Evolutionary conservation across 2,113 vertebrate species (phyloP), one percentile per base, ranked within the genome.

Genomic region (Panthera tigris): DNA sequence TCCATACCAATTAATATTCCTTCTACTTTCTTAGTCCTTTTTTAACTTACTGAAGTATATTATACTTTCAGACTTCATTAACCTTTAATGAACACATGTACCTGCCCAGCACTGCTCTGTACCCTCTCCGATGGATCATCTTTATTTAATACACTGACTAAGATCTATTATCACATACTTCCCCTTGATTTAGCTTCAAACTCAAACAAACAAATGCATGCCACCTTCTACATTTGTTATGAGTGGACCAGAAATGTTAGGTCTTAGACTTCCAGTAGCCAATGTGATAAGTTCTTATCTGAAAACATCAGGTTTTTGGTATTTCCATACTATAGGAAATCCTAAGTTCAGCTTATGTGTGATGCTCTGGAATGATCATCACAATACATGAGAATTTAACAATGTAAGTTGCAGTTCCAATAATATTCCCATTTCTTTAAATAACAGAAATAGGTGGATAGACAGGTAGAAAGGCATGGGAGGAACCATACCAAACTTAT

Each of bases 51-150:
- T 69, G 57, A 94, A 80, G 48, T 18, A 61, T 36, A 91, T 86
- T 79, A 74, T 86, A 52, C 39, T 90, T 96, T 90, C 71, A 89
- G 50, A 84, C 79, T 94, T 95, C 80, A 93, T 80, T 88, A 95
- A 79, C 48, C 63, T 94, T 87, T 81, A 96, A 69, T 84, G 33
- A 87, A 84, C 50, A 78, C 12, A 36, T 19, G 27, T 2, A 45
- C 13, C 27, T 27, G 39, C 57, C 74, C 12, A 78, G 73, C 21
- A 52, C 45, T n/a, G 11, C 36, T 5, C 41, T 73, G 63, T 29
- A 27, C 41, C 4, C 36, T 69, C 36, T 90, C 10, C 18, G 29
- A n/a, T 65, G n/a, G 55, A 66, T 71, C 19, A 80, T 50, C 84
- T 95, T 84, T 83, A 87, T 66, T 86, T 81, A 88, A 85, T 78